A percentile compares a stretch with the other conserved stretches of the same genome.
phyloP scores from a whole-genome alignment of 2,888 invertebrate genomes.

The Leucophenga maculata region DNA sequence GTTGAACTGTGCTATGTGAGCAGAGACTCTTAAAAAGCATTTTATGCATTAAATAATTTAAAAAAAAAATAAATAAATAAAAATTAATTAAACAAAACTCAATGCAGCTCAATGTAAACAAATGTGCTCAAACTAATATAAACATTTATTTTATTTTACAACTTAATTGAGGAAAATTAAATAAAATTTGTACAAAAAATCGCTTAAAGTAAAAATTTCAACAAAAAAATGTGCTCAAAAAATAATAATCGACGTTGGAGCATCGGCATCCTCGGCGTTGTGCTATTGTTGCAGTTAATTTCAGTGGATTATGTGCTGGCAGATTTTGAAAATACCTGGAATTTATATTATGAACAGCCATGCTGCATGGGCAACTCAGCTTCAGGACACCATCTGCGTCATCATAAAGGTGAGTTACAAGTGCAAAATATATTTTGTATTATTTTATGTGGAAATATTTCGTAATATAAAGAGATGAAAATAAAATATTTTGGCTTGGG shows the following conservation, averaged over 20 bases:
- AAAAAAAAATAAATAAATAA: conserved; percentile 1
- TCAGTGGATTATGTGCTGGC: conserved; percentile 71
- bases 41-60: background rate
- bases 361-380: conserved; percentile 77
- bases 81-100: conserved; percentile 3
- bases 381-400: conserved; percentile 79
- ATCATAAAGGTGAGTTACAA: conserved; percentile 79
- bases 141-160: background rate
- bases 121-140: conserved; percentile 17
- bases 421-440: too few relatives aligned
- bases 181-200: background rate
- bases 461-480: conserved; percentile 13
- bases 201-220: background rate
- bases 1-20: background rate
- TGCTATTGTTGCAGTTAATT: conserved; percentile 57
- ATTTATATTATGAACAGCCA: conserved; percentile 83
- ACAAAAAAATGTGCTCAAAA: conserved; percentile 36
- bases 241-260: background rate
- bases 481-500: conserved; percentile 27
- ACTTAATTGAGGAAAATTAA: background rate
- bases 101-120: conserved; percentile 43
- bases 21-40: background rate
- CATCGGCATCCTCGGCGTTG: background rate
- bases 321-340: conserved; percentile 79
- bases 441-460: background rate